Conservation (phyloP, 2,888 invertebrate genomes). For the Thecophora atra region DNA sequence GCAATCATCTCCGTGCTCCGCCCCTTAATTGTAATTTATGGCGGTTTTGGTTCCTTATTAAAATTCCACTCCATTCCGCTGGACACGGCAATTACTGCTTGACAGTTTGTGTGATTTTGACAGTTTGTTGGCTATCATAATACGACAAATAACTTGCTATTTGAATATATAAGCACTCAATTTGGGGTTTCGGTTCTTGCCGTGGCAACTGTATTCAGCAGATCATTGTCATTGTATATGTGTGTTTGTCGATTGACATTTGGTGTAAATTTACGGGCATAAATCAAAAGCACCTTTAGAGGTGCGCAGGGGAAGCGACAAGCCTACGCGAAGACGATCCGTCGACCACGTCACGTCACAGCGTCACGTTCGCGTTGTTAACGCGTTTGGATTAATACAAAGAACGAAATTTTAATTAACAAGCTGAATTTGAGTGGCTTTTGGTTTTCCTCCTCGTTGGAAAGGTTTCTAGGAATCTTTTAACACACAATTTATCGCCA, state of each 20-base stretch:
- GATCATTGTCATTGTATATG: neutral
- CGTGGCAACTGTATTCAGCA: neutral
- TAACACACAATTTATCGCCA: slow-evolving; percentile 61
- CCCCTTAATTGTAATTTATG: neutral
- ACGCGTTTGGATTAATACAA: slow-evolving; percentile 57
- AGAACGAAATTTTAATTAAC: slow-evolving; percentile 61
- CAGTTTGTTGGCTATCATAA: slow-evolving; percentile 62
- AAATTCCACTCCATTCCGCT: slow-evolving; percentile 58
- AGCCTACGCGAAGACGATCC: neutral
- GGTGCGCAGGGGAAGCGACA: neutral
- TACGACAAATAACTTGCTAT: slow-evolving; percentile 60
- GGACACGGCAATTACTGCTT: slow-evolving; percentile 59
- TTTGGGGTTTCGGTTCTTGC: slow-evolving; percentile 46
- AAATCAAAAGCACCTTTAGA: slow-evolving; percentile 59
- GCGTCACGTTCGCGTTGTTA: slow-evolving; percentile 64
- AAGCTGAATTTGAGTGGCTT: slow-evolving; percentile 29
- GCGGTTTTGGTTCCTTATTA: slow-evolving; percentile 48
- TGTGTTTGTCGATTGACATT: slow-evolving; percentile 54
- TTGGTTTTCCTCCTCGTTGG: neutral
- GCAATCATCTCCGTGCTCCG: neutral
- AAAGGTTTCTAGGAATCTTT: slow-evolving; percentile 56
- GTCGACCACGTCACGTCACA: slow-evolving; percentile 23
- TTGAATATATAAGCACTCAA: slow-evolving; percentile 62
- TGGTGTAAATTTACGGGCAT: slow-evolving; percentile 59
- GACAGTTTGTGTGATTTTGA: slow-evolving; percentile 62